These are phyloP conservation scores for Halcyon leucocephala DNA, from an alignment of 2,797 vertebrate genomes.

Conservation along the genomic window DNA sequence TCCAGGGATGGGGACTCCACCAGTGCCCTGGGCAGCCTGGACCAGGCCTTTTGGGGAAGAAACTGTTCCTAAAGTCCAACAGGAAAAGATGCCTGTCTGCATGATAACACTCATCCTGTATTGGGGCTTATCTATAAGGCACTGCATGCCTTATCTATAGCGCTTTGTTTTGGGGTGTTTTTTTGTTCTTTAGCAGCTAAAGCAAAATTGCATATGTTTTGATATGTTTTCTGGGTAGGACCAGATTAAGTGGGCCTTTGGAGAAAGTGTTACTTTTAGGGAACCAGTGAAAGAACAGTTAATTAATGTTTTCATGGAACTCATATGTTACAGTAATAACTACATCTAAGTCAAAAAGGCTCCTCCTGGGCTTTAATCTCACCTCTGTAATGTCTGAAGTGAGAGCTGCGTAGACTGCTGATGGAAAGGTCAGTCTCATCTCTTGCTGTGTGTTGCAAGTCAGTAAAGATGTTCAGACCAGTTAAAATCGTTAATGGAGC, in stretches of 20 bases:
- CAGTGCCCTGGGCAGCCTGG: too few species aligned
- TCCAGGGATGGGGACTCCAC: too few species aligned
- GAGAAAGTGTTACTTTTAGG: neutral
- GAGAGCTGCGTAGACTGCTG: accelerated
- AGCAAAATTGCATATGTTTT: neutral
- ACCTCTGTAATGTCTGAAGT: neutral
- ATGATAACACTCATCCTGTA: neutral
- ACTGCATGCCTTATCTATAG: too few species aligned
- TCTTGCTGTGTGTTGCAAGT: neutral
- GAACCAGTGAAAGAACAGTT: neutral
- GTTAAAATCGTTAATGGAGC: neutral
- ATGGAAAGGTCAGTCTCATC: neutral
- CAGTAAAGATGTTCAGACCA: neutral
- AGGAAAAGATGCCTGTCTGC: neutral
- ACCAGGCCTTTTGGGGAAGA: too few species aligned
- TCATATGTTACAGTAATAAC: too few species aligned
- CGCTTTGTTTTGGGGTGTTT: too few species aligned
- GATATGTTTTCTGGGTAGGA: neutral
- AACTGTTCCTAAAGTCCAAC: too few species aligned
- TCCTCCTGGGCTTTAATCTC: neutral
- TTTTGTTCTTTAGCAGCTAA: neutral
- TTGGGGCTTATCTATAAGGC: too few species aligned
- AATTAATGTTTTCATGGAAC: neutral
- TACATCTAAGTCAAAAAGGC: neutral
- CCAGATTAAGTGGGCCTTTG: neutral